Percentiles rank a stretch among this genome's conserved stretches.
Evolutionary conservation across 2,113 vertebrate genomes (phyloP).

Genomic region (Forbesichthys papilliferus): DNA sequence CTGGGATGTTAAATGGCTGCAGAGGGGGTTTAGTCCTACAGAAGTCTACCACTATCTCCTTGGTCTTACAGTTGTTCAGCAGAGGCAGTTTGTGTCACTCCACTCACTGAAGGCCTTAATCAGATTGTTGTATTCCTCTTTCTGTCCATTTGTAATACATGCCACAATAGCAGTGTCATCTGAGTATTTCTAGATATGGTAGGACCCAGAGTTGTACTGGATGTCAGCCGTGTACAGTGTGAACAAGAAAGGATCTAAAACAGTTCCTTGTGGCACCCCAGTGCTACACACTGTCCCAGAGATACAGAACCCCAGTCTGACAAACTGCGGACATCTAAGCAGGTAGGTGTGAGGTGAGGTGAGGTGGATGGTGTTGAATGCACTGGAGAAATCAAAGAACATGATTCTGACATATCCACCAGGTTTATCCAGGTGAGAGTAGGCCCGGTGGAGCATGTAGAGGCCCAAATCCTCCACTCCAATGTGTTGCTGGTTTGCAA

Average conservation of each 20-base stretch:
- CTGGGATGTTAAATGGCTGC: background rate
- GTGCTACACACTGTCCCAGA: background rate
- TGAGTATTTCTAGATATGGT: background rate
- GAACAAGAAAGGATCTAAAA: background rate
- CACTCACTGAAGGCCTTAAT: background rate
- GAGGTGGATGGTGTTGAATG: constrained; percentile 12
- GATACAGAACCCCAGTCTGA: too few species aligned
- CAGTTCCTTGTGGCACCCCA: background rate
- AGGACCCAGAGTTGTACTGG: constrained; percentile 3
- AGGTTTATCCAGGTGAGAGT: background rate
- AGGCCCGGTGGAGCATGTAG: constrained; percentile 5
- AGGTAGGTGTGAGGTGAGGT: background rate
- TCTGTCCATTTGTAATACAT: background rate
- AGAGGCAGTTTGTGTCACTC: background rate
- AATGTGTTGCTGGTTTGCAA: background rate
- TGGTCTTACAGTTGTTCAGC: background rate
- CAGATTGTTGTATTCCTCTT: background rate
- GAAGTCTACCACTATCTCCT: constrained; percentile 1
- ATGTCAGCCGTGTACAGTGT: constrained; percentile 1
- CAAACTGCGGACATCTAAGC: too few species aligned
- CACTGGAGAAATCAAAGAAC: constrained; percentile 4
- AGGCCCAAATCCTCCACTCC: constrained; percentile 3
- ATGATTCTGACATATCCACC: background rate
- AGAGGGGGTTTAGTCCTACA: background rate
- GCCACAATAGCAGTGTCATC: constrained; percentile 6